Conservation (phyloP, 2,888 invertebrate species). For the Leptinotarsa rubiginosa region DNA sequence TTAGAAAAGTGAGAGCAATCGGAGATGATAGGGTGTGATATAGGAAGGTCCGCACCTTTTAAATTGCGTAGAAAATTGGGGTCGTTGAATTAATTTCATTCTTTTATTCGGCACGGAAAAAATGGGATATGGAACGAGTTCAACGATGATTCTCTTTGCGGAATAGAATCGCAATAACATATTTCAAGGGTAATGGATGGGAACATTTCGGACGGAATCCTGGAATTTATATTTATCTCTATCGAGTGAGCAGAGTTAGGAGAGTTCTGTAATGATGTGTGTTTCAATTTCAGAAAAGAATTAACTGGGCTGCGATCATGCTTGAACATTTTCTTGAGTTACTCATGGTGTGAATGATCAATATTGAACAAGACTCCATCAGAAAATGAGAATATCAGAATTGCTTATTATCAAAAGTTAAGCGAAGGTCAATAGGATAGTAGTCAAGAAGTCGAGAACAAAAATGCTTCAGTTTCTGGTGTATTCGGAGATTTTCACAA, state of each 20-base stretch:
- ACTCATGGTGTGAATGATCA: no score
- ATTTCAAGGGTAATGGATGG: background rate
- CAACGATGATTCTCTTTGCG: background rate
- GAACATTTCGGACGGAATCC: background rate
- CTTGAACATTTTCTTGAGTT: no score
- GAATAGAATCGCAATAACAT: background rate
- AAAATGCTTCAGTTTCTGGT: no score
- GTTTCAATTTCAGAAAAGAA: background rate
- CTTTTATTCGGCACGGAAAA: slow-evolving; percentile 23
- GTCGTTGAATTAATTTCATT: slow-evolving; percentile 40
- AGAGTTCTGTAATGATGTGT: background rate
- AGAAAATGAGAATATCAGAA: no score
- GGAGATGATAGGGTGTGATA: slow-evolving; percentile 41
- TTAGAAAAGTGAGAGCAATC: slow-evolving; percentile 44
- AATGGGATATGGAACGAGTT: slow-evolving; percentile 15
- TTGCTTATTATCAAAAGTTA: no score
- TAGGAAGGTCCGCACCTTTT: slow-evolving; percentile 37
- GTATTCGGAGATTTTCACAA: no score
- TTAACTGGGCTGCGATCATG: no score
- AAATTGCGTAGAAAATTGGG: slow-evolving; percentile 42
- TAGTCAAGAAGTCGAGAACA: no score
- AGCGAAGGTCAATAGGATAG: no score
- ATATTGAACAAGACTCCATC: no score
- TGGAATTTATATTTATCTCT: background rate
- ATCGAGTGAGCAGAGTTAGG: background rate